Evolutionary conservation across 2,888 invertebrate genomes (phyloP).

Genomic region (Spatulosminthurus flaviceps): DNA sequence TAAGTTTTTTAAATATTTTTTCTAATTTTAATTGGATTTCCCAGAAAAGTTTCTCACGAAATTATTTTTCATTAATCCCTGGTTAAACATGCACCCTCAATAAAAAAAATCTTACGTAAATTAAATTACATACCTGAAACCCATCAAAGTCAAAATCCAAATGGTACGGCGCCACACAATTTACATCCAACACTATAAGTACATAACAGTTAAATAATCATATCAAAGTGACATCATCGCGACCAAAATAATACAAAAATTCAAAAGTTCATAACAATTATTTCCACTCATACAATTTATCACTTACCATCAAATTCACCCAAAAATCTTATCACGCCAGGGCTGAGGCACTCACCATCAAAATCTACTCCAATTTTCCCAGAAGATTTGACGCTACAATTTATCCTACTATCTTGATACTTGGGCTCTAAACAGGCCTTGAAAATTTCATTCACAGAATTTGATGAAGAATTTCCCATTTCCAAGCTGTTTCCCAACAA

Average conservation of each 20-base stretch:
- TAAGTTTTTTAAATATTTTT: too few relatives aligned
- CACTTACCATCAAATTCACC: background rate
- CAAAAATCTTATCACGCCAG: background rate
- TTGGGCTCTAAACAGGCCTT: too few relatives aligned
- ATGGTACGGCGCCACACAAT: background rate
- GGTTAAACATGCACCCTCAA: too few relatives aligned
- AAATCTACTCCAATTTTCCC: background rate
- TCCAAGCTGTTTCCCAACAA: too few relatives aligned
- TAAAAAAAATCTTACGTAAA: background rate
- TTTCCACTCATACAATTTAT: background rate
- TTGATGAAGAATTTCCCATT: too few relatives aligned
- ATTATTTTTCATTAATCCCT: too few relatives aligned
- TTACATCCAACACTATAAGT: background rate
- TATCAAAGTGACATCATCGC: too few relatives aligned
- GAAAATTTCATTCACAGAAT: too few relatives aligned
- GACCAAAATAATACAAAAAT: background rate
- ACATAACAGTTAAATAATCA: too few relatives aligned
- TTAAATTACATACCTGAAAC: background rate
- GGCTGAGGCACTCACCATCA: background rate
- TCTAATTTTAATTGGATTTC: too few relatives aligned
- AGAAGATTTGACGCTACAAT: background rate
- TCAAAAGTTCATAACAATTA: background rate
- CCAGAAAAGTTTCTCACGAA: too few relatives aligned
- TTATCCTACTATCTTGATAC: background rate
- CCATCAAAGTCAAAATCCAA: constrained; percentile 20